Percentiles rank a stretch among this genome's conserved stretches.
Conservation (phyloP, 92 coral and sea anemone species). For the Nematostella vectensis region DNA sequence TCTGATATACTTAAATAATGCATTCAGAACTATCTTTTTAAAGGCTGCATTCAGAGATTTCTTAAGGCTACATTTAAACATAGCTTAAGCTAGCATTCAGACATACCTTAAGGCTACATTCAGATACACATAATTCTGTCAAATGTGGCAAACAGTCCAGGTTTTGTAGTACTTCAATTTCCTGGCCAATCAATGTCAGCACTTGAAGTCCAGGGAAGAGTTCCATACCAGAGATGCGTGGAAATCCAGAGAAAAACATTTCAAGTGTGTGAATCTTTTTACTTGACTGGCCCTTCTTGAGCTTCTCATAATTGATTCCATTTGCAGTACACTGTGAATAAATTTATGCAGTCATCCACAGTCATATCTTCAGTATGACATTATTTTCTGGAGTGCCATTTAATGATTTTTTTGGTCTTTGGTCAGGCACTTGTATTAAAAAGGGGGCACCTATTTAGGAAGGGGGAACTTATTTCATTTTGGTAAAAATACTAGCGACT, state of each 20-base stretch:
- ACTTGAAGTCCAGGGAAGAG: constrained; percentile 59
- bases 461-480: no score
- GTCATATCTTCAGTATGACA: background rate
- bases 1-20: no score
- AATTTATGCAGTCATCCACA: background rate
- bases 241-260: constrained; percentile 97
- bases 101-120: constrained; percentile 63
- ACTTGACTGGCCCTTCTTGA: constrained; percentile 67
- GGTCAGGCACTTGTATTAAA: no score
- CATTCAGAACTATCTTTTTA: no score
- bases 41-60: no score
- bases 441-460: no score
- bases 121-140: constrained; percentile 76
- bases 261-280: constrained; percentile 56
- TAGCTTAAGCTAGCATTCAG: no score
- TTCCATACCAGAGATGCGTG: constrained; percentile 81
- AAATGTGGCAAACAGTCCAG: constrained; percentile 56
- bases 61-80: no score
- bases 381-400: background rate
- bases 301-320: constrained; percentile 86
- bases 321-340: constrained; percentile 62
- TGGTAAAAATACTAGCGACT: no score
- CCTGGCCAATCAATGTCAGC: constrained; percentile 75
- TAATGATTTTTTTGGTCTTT: no score
- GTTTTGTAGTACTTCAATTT: constrained; percentile 56